Base-by-base conservation (phyloP, 2,113 vertebrate species). In the Salvator merianae region DNA sequence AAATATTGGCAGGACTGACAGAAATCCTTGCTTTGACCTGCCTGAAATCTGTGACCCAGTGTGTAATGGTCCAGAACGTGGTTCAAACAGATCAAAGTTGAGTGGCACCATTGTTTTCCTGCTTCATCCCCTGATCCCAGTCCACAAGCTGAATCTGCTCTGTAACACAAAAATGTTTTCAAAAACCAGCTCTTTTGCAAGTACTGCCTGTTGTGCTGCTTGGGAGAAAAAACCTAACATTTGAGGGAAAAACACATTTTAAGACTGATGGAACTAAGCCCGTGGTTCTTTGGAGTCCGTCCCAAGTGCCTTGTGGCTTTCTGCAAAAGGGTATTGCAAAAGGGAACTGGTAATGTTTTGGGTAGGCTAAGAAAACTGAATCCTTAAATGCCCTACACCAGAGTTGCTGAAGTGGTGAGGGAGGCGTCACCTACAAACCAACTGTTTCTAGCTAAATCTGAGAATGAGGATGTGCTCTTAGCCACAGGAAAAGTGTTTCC, bases 401-500 rank as follows among this genome's bases (percentile, higher is more conserved):
- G 77, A 80, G 82, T n/a, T n/a, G n/a, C 4, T 75, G 62, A 74
- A 79, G 87, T 69, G 83, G 79, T 80, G 77, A 69, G 30, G 74
- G 77, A 86, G 81, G 50, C 59, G 77, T 85, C 66, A 85, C 7
- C 5, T 86, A 79, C 81, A 80, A 81, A 89, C 79, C 77, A 0
- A 2, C 91, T 90, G 88, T 93, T 94, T 95, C 91, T 88, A 88
- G 91, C 90, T 65, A 71, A 86, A 90, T 84, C 82, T 86, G 83
- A 93, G 91, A 88, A 79, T 84, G 88, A 92, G 92, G 88, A 87
- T 91, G 87, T 91, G 90, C 88, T 88, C 81, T 91, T 87, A 87
- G 89, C 93, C 90, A 88, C 91, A 92, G 92, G 91, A 94, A 93
- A 89, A 94, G 77, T 14, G 59, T 91, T 94, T 92, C 74, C 87